These are phyloP conservation scores for Cotesia congregata DNA, from an alignment of 2,888 invertebrate genomes.

Conservation along the genomic window DNA sequence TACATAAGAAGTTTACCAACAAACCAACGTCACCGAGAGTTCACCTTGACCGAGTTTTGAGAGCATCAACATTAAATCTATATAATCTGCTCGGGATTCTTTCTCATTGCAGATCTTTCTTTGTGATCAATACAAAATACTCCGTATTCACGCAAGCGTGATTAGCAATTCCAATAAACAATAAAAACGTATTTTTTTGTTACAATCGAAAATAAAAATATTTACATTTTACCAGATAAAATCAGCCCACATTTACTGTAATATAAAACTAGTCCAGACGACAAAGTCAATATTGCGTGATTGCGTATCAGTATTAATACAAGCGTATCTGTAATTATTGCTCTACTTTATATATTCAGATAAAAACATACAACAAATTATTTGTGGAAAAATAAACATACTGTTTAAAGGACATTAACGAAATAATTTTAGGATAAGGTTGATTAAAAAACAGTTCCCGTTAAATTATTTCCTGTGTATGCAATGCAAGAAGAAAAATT, in stretches of 20 bases:
- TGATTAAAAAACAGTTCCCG: slow-evolving; percentile 29
- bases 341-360: neutral
- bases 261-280: neutral
- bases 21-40: slow-evolving; percentile 17
- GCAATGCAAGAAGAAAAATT: slow-evolving; percentile 10
- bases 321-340: slow-evolving; percentile 24
- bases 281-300: neutral
- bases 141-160: neutral
- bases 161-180: neutral
- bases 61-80: slow-evolving; percentile 15
- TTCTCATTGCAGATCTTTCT: neutral
- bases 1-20: slow-evolving; percentile 13
- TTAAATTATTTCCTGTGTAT: slow-evolving; percentile 24
- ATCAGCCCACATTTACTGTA: neutral
- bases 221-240: neutral
- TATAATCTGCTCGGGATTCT: slow-evolving; percentile 14
- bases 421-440: slow-evolving; percentile 2
- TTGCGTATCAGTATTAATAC: neutral
- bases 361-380: neutral
- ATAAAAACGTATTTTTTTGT: neutral
- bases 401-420: neutral
- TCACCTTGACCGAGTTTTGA: slow-evolving; percentile 39
- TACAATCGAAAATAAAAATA: neutral
- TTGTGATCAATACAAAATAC: neutral
- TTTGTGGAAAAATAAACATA: neutral